phyloP scores from a whole-genome alignment of 1,140 invertebrate genomes.

The Reticulitermes speratus region DNA sequence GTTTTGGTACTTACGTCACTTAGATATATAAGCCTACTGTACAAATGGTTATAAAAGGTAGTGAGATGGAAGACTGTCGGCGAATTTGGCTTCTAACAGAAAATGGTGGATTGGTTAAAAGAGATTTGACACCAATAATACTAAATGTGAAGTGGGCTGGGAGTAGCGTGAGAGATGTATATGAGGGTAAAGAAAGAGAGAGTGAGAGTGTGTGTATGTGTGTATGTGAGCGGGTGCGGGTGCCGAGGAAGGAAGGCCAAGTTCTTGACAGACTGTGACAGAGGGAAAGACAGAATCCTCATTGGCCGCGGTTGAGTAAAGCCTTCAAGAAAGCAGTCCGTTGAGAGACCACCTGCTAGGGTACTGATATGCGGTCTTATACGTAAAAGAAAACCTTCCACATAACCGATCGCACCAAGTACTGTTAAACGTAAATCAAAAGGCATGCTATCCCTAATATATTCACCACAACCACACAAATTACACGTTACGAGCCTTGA shows the following conservation, averaged over 20 bases:
- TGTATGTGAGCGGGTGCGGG: too few relatives aligned
- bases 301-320: not conserved
- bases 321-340: not conserved
- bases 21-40: too few relatives aligned
- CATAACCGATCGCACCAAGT: not conserved
- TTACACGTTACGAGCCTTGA: too few relatives aligned
- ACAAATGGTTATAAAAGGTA: too few relatives aligned
- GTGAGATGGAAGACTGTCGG: not conserved
- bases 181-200: not conserved
- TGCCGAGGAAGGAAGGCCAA: not conserved
- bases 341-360: not conserved
- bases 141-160: not conserved
- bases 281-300: not conserved
- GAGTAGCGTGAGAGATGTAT: not conserved
- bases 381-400: not conserved
- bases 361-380: not conserved
- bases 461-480: too few relatives aligned
- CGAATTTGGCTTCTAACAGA: not conserved
- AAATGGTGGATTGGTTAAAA: not conserved
- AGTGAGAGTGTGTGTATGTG: too few relatives aligned
- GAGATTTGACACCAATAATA: not conserved
- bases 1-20: too few relatives aligned
- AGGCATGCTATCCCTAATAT: not conserved
- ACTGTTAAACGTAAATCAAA: not conserved
- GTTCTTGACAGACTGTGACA: conserved; percentile 9